These are phyloP conservation scores for Tokudaia muenninki DNA, from an alignment of 2,797 vertebrate genomes.

Conservation along the genomic window DNA sequence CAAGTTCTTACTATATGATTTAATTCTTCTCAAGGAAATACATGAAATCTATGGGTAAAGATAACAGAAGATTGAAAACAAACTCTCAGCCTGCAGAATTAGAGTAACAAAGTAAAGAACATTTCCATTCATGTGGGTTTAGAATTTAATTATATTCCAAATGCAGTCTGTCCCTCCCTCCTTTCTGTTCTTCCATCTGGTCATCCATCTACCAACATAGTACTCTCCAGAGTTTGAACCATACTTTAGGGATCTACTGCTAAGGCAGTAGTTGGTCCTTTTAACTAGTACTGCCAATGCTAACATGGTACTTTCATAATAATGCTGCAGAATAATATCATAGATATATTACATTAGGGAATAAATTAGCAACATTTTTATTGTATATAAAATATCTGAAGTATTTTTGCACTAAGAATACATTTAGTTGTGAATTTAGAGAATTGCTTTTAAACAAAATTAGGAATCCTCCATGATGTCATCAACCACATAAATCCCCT, in stretches of 20 bases:
- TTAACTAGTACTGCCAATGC: not conserved
- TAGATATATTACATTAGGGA: not conserved
- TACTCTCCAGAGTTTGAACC: not conserved
- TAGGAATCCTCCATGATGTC: not conserved
- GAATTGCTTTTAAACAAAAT: not conserved
- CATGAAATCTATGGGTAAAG: not conserved
- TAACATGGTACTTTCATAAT: not conserved
- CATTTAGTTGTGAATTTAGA: not conserved
- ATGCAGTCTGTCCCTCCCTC: not conserved
- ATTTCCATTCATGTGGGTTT: not conserved
- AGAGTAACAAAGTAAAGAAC: not conserved
- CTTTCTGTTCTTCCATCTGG: not conserved
- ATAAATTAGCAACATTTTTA: not conserved
- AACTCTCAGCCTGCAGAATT: not conserved
- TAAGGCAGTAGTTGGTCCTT: not conserved
- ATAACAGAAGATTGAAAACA: conserved; percentile 25
- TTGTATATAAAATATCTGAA: not conserved
- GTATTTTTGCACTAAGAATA: not conserved
- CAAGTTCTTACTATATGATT: not conserved
- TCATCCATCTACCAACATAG: too few relatives aligned
- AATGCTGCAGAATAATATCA: not conserved
- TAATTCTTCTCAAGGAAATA: conserved; percentile 30
- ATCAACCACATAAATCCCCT: not conserved
- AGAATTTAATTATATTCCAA: conserved; percentile 2
- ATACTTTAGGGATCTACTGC: not conserved